phyloP scores from a whole-genome alignment of 2,888 invertebrate genomes.

The Blera fallax region DNA sequence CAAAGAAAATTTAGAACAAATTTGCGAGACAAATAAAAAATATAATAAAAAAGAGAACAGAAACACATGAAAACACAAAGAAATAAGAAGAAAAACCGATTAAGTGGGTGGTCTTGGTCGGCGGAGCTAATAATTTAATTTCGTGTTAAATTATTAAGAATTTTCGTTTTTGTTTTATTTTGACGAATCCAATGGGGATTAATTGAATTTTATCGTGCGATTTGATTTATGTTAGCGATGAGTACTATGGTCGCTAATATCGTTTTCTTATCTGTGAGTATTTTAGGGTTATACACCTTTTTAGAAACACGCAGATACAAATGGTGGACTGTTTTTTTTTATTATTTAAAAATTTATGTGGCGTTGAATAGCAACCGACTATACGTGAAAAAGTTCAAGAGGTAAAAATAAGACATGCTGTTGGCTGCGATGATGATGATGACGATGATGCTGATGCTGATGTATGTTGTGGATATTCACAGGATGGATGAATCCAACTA shows the following conservation, averaged over 20 bases:
- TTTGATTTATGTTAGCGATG: slow-evolving; percentile 58
- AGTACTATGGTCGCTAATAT: slow-evolving; percentile 20
- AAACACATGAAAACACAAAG: background rate
- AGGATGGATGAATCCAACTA: slow-evolving; percentile 9
- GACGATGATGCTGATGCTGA: slow-evolving; percentile 20
- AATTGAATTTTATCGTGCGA: slow-evolving; percentile 73
- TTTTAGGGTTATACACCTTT: background rate
- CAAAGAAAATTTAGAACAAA: slow-evolving; percentile 24
- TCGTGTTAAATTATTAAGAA: slow-evolving; percentile 42
- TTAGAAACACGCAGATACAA: background rate
- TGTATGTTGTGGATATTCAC: slow-evolving; percentile 17
- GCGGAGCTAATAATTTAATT: slow-evolving; percentile 48
- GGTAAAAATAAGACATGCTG: background rate
- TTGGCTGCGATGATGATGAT: background rate
- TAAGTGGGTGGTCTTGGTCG: slow-evolving; percentile 41
- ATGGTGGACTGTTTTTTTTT: background rate
- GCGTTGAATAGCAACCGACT: background rate
- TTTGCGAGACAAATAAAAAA: slow-evolving; percentile 10
- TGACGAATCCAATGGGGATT: slow-evolving; percentile 66
- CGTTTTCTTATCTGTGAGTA: background rate
- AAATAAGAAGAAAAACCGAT: slow-evolving; percentile 3
- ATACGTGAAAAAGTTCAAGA: background rate
- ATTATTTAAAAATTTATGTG: background rate
- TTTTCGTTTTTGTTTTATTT: slow-evolving; percentile 13
- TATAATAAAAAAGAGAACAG: background rate